These are phyloP conservation scores for Pseudochirops cupreus DNA, from an alignment of 2,797 vertebrate species.

Conservation along the genomic window DNA sequence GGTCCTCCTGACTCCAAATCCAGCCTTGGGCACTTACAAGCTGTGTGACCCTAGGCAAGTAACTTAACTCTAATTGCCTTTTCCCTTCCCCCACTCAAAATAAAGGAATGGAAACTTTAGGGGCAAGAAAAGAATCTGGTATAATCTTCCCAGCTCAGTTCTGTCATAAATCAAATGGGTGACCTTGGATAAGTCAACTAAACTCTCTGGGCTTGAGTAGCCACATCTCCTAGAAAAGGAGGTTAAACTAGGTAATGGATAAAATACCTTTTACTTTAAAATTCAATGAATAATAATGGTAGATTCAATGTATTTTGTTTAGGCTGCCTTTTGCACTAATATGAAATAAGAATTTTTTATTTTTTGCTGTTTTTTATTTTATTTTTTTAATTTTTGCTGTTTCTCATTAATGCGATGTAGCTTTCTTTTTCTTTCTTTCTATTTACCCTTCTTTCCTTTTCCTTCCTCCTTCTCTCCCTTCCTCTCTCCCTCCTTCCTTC, in stretches of 20 bases:
- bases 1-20: background rate
- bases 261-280: conserved; percentile 25
- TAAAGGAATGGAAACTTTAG: conserved; percentile 12
- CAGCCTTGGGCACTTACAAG: background rate
- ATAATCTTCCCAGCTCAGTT: background rate
- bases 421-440: background rate
- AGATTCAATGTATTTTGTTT: conserved; percentile 39
- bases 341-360: conserved; percentile 42
- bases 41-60: background rate
- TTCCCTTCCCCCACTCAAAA: background rate
- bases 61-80: background rate
- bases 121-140: background rate
- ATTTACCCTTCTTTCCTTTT: no score
- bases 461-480: no score
- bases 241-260: background rate
- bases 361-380: no score
- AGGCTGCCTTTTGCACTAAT: background rate
- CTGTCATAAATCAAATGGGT: background rate
- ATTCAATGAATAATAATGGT: conserved; percentile 36
- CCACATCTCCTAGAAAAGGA: conserved; percentile 38
- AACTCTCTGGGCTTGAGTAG: conserved; percentile 27
- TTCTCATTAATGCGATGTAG: conserved; percentile 13
- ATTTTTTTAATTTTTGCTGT: conserved; percentile 50
- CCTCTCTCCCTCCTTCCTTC: no score
- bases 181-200: background rate